Percentiles rank a stretch among this genome's conserved stretches.
These are phyloP conservation scores for Uria aalge DNA, from an alignment of 2,113 vertebrate species.

Conservation along the genomic window DNA sequence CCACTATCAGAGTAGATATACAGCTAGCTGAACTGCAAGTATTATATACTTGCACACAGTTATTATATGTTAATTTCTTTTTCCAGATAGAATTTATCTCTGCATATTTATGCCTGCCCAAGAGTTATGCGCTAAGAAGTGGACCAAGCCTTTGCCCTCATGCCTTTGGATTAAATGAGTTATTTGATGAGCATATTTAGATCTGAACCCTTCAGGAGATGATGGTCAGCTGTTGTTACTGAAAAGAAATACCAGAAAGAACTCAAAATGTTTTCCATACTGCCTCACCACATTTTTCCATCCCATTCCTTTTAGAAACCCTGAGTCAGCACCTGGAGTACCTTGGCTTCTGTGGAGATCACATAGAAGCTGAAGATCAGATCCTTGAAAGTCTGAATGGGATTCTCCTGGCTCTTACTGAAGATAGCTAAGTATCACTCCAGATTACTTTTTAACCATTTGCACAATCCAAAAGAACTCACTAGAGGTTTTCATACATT, in stretches of 20 bases:
- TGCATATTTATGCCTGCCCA: background rate
- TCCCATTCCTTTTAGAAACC: slow-evolving; percentile 32
- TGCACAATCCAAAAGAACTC: background rate
- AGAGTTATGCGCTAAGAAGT: background rate
- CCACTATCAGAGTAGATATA: background rate
- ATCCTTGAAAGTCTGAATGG: slow-evolving; percentile 57
- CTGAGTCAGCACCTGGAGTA: slow-evolving; percentile 56
- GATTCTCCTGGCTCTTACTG: slow-evolving; percentile 62
- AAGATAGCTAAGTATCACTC: slow-evolving; percentile 72
- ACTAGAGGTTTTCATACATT: background rate
- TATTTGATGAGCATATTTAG: background rate
- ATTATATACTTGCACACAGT: background rate
- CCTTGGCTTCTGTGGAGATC: slow-evolving; percentile 36
- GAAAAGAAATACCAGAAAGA: background rate
- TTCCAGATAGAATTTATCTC: background rate
- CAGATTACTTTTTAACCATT: background rate
- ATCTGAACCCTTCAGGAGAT: background rate
- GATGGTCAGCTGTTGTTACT: background rate
- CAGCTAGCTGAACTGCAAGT: background rate
- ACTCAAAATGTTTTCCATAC: background rate
- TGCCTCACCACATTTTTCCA: background rate
- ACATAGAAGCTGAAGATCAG: slow-evolving; percentile 36
- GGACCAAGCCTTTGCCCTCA: background rate
- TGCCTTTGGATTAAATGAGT: background rate
- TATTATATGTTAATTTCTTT: background rate